Base-by-base conservation (phyloP, 2,888 invertebrate species). In the Galeruca laticollis region DNA sequence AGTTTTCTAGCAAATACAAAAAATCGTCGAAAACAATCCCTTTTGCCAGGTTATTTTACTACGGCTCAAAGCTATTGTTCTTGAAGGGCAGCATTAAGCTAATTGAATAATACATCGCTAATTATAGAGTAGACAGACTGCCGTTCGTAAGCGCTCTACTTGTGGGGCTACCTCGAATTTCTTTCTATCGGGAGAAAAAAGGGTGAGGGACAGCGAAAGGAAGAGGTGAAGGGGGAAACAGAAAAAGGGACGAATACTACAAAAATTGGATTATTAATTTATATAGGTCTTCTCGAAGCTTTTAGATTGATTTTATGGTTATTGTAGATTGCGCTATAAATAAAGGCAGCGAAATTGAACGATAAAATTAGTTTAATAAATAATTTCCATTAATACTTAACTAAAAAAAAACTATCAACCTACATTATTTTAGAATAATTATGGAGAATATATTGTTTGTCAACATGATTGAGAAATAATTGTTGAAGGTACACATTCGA, bases 41-140 rank as follows among this genome's bases (percentile, higher is more conserved):
- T 59, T 59, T 59, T n/a, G 35, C 20, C 20, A 20, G 4, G 49
- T 15, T 49, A 49, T 49, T 21, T 8, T 18, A 9, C 49, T 18
- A 18, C 49, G 20, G 20, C 49, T 15, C 20, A 49, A 49, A 18
- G 18, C 18, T 60, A 60, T 62, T 56, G 62, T 54, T 54, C 57
- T 33, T 63, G 62, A 62, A 68, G 68, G 60, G 68, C 62, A 63
- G 26, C 54, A 60, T 33, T 37, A 49, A 31, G 35, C 66, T 60
- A 49, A 66, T 70, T 70, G 47, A 70, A 70, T 70, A 70, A 70
- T 70, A 60, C 60, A 70, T 66, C 40, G 56, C 70, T 70, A 70
- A 70, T 70, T 70, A 70, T 61, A 66, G 70, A 60, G 49, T 21
- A 49, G 49, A 49, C 54, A 15, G 49, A 65, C 66, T 65, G 65